Evolutionary conservation across 1,140 invertebrate genomes (phyloP), one percentile per base, ranked within the genome.

Genomic region (Laodelphax striatellus): DNA sequence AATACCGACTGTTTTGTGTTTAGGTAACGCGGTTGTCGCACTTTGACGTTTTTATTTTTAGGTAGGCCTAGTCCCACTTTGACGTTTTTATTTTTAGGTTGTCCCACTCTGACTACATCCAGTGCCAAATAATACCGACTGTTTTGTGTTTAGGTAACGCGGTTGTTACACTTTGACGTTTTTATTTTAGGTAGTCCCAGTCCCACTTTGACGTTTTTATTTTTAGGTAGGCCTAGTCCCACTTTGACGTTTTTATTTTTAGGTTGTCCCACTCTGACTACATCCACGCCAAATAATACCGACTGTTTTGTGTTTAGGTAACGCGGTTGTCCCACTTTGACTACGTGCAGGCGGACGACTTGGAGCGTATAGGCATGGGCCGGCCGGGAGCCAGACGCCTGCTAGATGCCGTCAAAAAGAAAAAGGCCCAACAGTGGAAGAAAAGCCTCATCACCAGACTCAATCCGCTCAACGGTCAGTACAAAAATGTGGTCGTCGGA

Each of bases 351-450:
- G 71, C 85, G 0, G 92, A 96, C 67, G 95, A 98, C 76, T 77
- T 98, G 65, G 93, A 96, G 70, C 90, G 91, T 72, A 91, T 97
- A 70, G 94, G 94, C 10, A 82, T 98, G 69, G 91, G 92, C 38
- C 92, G 91, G 70, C 95, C 95, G 52, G 94, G 92, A 1, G 85
- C 92, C 6, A 76, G 94, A 52, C 78, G 95, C 57, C 72, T 98
- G 0, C 73, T 97, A 68, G 94, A 97, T 75, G 87, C 90, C 24
- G 90, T 97, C 0, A 94, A 94, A 66, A 95, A 94, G 73, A 85
- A 85, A 72, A 88, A 90, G 69, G 78, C 82, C 9, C 82, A 83
- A 61, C 79, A 90, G 69, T 87, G 85, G 80, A 90, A 88, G 65
- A 84, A 87, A 70, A 88, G 86, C 69, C 80, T 95, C 63, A 82